phyloP scores from a whole-genome alignment of 2,113 vertebrate species.

The Coracopsis vasa region DNA sequence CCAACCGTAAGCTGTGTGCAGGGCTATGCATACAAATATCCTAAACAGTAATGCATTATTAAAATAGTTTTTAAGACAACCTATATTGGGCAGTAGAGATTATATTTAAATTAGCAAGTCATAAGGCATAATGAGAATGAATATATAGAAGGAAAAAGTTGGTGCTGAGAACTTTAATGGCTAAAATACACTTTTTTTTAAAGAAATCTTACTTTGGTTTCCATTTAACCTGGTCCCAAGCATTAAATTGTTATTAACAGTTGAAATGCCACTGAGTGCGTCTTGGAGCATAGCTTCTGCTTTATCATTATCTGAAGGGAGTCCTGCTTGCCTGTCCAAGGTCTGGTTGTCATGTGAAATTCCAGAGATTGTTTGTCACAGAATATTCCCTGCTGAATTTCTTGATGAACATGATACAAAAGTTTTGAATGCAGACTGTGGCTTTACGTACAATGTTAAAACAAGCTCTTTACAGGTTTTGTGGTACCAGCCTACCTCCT shows the following conservation, averaged over 20 bases:
- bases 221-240: neutral
- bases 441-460: neutral
- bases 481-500: neutral
- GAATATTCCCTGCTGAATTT: neutral
- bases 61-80: neutral
- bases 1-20: neutral
- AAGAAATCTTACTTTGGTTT: neutral
- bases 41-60: neutral
- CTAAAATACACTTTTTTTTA: neutral
- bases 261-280: neutral
- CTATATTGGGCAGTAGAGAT: neutral
- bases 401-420: neutral
- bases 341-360: neutral
- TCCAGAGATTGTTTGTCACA: neutral
- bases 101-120: neutral
- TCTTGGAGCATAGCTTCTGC: neutral
- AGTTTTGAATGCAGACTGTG: neutral
- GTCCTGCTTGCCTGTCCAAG: neutral
- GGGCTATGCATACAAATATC: neutral
- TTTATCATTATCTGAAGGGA: neutral
- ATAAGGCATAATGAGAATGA: neutral
- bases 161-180: neutral
- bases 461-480: neutral
- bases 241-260: neutral
- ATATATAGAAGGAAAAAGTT: neutral